phyloP scores from a whole-genome alignment of 2,888 invertebrate species.

The Tetheella fluctuosa region DNA sequence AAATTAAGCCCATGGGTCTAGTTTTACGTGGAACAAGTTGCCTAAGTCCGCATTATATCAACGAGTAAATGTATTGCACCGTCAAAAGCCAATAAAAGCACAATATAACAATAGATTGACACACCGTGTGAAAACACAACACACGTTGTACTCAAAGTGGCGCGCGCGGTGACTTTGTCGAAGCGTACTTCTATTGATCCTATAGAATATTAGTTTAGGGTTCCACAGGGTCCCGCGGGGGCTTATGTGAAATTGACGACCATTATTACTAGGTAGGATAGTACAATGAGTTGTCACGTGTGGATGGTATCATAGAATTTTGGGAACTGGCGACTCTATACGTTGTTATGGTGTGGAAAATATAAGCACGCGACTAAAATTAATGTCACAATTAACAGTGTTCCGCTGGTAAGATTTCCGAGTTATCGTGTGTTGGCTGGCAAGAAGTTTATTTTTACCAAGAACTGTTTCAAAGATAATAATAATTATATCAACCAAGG shows the following conservation, averaged over 20 bases:
- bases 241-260: constrained; percentile 68
- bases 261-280: constrained; percentile 53
- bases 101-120: constrained; percentile 35
- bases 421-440: too few species aligned
- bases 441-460: background rate
- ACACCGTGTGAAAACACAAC: constrained; percentile 53
- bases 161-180: constrained; percentile 52
- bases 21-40: too few species aligned
- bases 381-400: background rate
- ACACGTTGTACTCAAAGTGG: constrained; percentile 44
- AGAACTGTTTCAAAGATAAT: too few species aligned
- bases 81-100: background rate
- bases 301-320: constrained; percentile 25
- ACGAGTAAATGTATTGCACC: background rate
- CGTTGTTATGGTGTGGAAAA: constrained; percentile 1
- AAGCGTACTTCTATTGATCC: constrained; percentile 46
- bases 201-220: constrained; percentile 49
- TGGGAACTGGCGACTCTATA: background rate
- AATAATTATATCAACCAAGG: constrained; percentile 9
- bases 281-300: constrained; percentile 37
- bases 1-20: too few species aligned
- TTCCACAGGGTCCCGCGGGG: constrained; percentile 43
- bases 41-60: too few species aligned
- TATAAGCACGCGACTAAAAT: background rate
- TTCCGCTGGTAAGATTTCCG: too few species aligned